Conservation (phyloP, 2,113 vertebrate genomes). For the Catharus bicknelli region DNA sequence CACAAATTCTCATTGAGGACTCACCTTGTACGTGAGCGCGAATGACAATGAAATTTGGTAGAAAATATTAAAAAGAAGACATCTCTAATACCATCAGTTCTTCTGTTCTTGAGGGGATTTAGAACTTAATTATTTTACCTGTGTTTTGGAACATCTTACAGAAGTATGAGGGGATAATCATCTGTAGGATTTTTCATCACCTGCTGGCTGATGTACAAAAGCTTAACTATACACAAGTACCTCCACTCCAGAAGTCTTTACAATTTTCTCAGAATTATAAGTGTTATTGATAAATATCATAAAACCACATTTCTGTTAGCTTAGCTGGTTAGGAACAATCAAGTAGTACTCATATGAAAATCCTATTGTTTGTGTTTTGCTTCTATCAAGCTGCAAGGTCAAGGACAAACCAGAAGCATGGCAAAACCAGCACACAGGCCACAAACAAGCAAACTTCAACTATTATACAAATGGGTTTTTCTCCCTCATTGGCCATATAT, state of each 20-base stretch:
- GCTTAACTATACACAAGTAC: not conserved
- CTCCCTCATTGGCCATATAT: not conserved
- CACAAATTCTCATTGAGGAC: not conserved
- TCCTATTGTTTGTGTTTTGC: not conserved
- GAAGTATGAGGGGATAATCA: not conserved
- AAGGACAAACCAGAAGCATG: not conserved
- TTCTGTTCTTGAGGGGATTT: not conserved
- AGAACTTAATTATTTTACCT: not conserved
- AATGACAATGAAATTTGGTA: not conserved
- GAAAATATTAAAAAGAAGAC: not conserved
- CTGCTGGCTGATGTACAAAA: constrained; percentile 59
- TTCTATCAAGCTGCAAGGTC: not conserved
- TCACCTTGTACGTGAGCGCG: not conserved
- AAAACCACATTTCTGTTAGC: not conserved
- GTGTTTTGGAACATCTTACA: not conserved
- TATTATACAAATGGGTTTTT: not conserved
- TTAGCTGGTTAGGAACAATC: not conserved
- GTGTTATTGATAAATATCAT: not conserved
- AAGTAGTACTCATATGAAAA: not conserved
- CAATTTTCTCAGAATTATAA: not conserved
- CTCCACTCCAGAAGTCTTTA: not conserved
- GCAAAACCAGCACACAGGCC: not conserved
- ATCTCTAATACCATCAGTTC: not conserved
- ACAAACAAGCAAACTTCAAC: not conserved
- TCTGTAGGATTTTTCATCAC: constrained; percentile 55